A percentile compares a stretch with the other conserved stretches of the same genome.
Evolutionary conservation across 1,140 invertebrate genomes (phyloP).

Genomic region (Cotesia typhae): DNA sequence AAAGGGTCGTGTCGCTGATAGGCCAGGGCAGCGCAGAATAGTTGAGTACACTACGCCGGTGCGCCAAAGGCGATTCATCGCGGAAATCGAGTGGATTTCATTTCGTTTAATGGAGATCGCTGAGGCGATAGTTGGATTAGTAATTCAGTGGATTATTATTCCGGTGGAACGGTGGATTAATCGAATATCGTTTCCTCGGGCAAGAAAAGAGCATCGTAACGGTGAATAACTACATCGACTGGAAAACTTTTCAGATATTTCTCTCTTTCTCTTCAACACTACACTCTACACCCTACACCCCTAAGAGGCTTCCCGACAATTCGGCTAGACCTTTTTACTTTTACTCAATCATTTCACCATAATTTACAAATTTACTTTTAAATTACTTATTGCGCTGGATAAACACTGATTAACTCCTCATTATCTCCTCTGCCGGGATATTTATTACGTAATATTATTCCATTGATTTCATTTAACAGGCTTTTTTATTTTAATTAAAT

Average conservation of each 20-base stretch:
- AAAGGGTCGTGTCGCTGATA: slow-evolving; percentile 25
- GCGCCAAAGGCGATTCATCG: slow-evolving; percentile 24
- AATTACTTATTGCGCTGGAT: too few relatives aligned
- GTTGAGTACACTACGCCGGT: too few relatives aligned
- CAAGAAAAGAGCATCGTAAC: background rate
- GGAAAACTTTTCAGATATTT: slow-evolving; percentile 7
- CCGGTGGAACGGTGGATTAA: slow-evolving; percentile 45
- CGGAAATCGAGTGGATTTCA: slow-evolving; percentile 39
- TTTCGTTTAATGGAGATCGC: slow-evolving; percentile 42
- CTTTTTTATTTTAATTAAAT: too few relatives aligned
- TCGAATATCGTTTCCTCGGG: slow-evolving; percentile 48
- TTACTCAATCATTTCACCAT: too few relatives aligned
- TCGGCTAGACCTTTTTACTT: too few relatives aligned
- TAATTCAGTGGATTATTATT: slow-evolving; percentile 52
- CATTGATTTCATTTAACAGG: too few relatives aligned
- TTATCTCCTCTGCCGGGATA: too few relatives aligned
- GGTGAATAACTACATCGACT: slow-evolving; percentile 26
- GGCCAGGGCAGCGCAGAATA: background rate
- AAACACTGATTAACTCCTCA: too few relatives aligned
- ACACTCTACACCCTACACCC: too few relatives aligned
- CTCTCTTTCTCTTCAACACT: background rate
- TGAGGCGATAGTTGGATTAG: slow-evolving; percentile 44
- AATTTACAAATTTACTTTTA: too few relatives aligned
- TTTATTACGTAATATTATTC: too few relatives aligned
- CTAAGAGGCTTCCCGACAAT: too few relatives aligned